Evolutionary conservation across 1,140 invertebrate species (phyloP), one percentile per base, ranked within the genome.

Genomic region (Caenorhabditis latens): DNA sequence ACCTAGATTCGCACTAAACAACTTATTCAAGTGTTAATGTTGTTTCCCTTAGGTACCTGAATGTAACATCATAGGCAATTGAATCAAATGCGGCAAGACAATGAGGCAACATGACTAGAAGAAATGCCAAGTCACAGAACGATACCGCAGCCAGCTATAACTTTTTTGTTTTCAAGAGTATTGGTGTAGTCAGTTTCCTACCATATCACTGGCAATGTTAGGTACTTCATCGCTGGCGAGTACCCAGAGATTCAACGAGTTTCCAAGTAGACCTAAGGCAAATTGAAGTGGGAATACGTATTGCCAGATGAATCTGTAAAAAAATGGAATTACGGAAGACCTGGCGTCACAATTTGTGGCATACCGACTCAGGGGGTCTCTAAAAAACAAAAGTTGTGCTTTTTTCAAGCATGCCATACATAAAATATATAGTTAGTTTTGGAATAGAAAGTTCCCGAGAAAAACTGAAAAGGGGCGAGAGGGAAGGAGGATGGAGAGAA

Each of bases 231-330:
- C 89, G n/a, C 87, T 91, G 53, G 87, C 87, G 14, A 92, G 85
- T 58, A 92, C 87, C 89, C 89, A 92, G 46, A 92, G 85, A 84
- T 92, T 92, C 13, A 92, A 53, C 1, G 85, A 83, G 61, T 92
- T 92, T 50, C 91, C 91, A n/a, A 92, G 79, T 24, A 92, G 85
- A 24, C 91, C 91, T n/a, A 91, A 57, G 19, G 85, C 46, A 83
- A 92, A 92, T 85, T 92, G 89, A 32, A 90, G 57, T 11, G 91
- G 91, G 85, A 92, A 92, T 13, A 92, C 55, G 75, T 89, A 92
- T 32, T 79, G 84, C 83, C 83, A 88, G n/a, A 88, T 57, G 83
- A 85, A 85, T 83, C 87, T 88, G 87, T 8, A 75, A 71, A 2
- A 24, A 21, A 65, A 2, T 21, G 7, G 32, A 16, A 11, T 48